Percentiles rank a stretch among this genome's conserved stretches.
Conservation (phyloP, 2,888 invertebrate species). For the Mesochorus sp. region DNA sequence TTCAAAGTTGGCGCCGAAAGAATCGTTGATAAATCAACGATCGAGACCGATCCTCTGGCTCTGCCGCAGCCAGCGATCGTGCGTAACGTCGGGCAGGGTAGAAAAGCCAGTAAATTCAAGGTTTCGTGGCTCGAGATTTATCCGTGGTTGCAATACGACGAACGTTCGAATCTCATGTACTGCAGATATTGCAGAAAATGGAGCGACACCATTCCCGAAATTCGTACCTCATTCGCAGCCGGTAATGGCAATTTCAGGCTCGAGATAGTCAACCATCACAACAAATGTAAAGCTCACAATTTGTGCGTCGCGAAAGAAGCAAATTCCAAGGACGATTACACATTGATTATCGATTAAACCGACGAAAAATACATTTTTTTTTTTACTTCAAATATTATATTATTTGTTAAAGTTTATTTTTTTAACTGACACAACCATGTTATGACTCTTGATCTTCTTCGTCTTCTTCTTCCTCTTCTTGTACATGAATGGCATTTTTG, state of each 20-base stretch:
- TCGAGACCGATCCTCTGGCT: conserved; percentile 64
- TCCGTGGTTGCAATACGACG: conserved; percentile 89
- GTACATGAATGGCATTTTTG: no score
- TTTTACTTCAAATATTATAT: no score
- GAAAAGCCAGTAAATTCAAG: conserved; percentile 87
- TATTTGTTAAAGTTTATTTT: no score
- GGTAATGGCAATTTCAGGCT: conserved; percentile 90
- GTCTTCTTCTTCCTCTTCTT: no score
- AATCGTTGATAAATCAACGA: conserved; percentile 27
- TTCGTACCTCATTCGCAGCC: conserved; percentile 90
- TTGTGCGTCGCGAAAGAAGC: conserved; percentile 85
- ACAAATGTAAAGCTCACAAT: conserved; percentile 90
- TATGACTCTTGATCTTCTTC: no score
- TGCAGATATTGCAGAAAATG: conserved; percentile 89
- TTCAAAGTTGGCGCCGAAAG: neutral
- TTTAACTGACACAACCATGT: no score
- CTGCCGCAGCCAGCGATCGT: conserved; percentile 62
- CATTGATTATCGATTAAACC: conserved; percentile 42
- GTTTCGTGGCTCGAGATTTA: conserved; percentile 87
- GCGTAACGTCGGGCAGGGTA: conserved; percentile 67
- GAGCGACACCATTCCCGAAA: conserved; percentile 87
- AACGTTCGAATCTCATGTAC: conserved; percentile 87
- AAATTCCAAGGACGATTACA: conserved; percentile 67
- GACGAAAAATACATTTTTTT: neutral
- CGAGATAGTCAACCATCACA: conserved; percentile 91